phyloP scores from a whole-genome alignment of 2,113 vertebrate genomes.

The Micromys minutus region DNA sequence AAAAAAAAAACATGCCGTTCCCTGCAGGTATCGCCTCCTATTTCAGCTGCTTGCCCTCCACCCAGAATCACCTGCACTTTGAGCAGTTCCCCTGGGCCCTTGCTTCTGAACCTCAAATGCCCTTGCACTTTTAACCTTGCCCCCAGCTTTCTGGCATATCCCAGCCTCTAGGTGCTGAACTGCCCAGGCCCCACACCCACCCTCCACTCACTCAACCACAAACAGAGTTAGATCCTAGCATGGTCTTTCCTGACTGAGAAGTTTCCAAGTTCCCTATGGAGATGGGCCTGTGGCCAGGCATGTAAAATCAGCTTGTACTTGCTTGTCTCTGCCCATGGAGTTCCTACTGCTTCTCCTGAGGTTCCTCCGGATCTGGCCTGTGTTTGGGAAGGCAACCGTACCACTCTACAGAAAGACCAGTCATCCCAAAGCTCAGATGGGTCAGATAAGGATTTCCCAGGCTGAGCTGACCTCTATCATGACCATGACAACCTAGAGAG shows the following conservation, averaged over 20 bases:
- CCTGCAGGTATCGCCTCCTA: background rate
- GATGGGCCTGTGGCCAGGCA: background rate
- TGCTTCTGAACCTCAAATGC: background rate
- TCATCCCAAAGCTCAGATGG: background rate
- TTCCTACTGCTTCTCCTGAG: background rate
- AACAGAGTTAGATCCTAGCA: background rate
- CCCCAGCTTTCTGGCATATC: background rate
- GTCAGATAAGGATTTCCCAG: background rate
- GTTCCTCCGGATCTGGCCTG: background rate
- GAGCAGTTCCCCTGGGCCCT: background rate
- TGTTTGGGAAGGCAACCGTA: background rate
- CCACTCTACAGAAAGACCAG: background rate
- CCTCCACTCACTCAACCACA: background rate
- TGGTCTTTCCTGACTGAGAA: background rate
- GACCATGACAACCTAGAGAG: background rate
- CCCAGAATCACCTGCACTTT: background rate
- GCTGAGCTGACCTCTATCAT: background rate
- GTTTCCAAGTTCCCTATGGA: accelerated
- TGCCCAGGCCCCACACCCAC: background rate
- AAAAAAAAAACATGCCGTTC: accelerated
- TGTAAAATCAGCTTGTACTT: accelerated
- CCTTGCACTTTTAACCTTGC: accelerated
- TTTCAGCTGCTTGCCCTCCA: too few species aligned
- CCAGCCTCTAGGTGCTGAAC: background rate
- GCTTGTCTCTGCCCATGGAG: background rate